A percentile compares a stretch with the other conserved stretches of the same genome.
Conservation (phyloP, 2,113 vertebrate species). For the Platichthys flesus region DNA sequence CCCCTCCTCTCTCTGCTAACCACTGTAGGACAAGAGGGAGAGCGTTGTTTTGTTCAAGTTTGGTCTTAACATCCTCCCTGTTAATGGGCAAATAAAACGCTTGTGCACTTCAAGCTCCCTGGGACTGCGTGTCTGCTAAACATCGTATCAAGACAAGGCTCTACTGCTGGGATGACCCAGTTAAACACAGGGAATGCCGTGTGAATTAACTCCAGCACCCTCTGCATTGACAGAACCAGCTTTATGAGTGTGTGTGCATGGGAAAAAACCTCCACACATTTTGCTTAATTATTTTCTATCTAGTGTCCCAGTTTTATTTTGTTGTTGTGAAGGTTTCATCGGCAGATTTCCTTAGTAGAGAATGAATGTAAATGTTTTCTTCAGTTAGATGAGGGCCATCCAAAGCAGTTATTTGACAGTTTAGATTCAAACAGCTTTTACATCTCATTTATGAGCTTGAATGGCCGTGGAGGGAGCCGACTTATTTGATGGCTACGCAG, state of each 20-base stretch:
- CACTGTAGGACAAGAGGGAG: slow-evolving; percentile 34
- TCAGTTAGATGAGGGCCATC: slow-evolving; percentile 23
- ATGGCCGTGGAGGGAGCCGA: slow-evolving; percentile 4
- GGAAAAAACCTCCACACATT: slow-evolving; percentile 18
- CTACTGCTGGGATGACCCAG: slow-evolving; percentile 61
- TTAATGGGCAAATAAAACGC: slow-evolving; percentile 69
- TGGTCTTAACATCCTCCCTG: slow-evolving; percentile 53
- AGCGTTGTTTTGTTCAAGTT: slow-evolving; percentile 54
- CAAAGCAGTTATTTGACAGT: slow-evolving; percentile 19
- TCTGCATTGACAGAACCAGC: slow-evolving; percentile 37
- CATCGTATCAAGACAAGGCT: slow-evolving; percentile 29
- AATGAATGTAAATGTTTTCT: slow-evolving; percentile 20
- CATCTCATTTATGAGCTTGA: slow-evolving; percentile 5
- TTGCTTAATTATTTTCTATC: slow-evolving; percentile 51
- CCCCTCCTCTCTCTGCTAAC: slow-evolving; percentile 21
- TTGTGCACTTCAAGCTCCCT: slow-evolving; percentile 44
- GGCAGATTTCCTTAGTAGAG: background rate
- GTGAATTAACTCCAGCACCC: slow-evolving; percentile 45
- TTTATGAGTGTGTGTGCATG: slow-evolving; percentile 19
- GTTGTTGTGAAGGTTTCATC: slow-evolving; percentile 44
- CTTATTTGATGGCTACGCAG: slow-evolving; percentile 30
- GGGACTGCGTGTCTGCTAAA: slow-evolving; percentile 47
- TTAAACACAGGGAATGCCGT: slow-evolving; percentile 43
- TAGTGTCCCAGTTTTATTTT: background rate
- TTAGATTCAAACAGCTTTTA: slow-evolving; percentile 6